A percentile compares a stretch with the other conserved stretches of the same genome.
phyloP scores from a whole-genome alignment of 2,113 vertebrate species.

The Arizona elegans region DNA sequence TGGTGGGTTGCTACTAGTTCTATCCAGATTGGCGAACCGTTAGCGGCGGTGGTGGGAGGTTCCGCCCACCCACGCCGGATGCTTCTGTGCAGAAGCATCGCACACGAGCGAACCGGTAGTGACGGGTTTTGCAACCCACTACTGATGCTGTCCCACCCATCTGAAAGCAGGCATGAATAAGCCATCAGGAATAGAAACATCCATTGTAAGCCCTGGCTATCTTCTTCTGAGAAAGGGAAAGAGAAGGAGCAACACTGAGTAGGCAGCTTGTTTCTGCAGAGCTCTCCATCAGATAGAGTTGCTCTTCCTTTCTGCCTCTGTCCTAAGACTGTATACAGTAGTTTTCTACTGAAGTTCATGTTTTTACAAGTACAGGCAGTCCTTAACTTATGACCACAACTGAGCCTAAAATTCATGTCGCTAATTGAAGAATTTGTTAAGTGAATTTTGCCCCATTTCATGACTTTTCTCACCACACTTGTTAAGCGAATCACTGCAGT shows the following conservation, averaged over 20 bases:
- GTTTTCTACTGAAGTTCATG: not conserved
- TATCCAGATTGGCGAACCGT: too few relatives aligned
- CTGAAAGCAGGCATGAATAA: not conserved
- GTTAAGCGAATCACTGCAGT: not conserved
- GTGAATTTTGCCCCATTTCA: not conserved
- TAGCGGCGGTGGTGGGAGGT: too few relatives aligned
- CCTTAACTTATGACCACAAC: not conserved
- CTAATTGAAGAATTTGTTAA: not conserved
- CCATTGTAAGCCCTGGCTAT: not conserved
- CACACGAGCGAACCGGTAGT: too few relatives aligned
- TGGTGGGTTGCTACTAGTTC: too few relatives aligned
- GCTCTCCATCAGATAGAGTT: not conserved
- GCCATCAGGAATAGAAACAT: not conserved
- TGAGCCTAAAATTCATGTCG: not conserved
- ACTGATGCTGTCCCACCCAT: not conserved
- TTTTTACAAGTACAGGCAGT: not conserved
- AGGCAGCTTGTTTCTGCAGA: not conserved
- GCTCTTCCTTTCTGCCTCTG: not conserved
- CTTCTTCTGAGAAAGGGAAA: accelerated
- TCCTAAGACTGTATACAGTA: too few relatives aligned
- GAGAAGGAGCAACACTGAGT: not conserved
- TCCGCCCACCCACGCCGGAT: too few relatives aligned
- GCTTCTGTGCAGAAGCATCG: too few relatives aligned
- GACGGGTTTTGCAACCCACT: too few relatives aligned
- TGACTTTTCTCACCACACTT: too few relatives aligned